Evolutionary conservation across 2,888 invertebrate species (phyloP), one percentile per base, ranked within the genome.

Genomic region (Oscheius sp.): DNA sequence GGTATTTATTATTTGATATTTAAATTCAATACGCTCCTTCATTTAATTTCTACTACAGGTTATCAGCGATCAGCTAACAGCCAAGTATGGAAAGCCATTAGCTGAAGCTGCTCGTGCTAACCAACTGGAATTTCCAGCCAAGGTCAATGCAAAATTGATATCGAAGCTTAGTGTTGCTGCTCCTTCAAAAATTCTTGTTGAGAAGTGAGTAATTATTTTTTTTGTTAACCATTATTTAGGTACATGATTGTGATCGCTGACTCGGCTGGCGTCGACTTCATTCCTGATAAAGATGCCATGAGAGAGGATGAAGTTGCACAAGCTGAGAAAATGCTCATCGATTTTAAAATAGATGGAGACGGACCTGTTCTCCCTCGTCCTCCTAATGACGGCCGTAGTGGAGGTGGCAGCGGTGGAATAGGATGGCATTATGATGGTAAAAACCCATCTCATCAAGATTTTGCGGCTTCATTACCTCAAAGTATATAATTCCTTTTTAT

Each of bases 161-260:
- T 93, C 94, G 84, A 97, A 96, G 88, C 89, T 97, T 88, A 92
- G 93, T 26, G 91, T 95, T 8, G 94, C 95, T 81, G 94, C 95
- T 33, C 98, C 98, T 2, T 94, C 96, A 0, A 96, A 95, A 87
- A 89, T 95, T 64, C 90, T 99, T 20, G 92, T 98, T 6, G 98
- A 98, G 87, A 93, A 92, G 86, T 94, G 67, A 70, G 80, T 59
- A 22, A 47, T 22, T 47, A 24, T 49, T 36, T 22, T 8, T 24
- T 6, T 59, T 8, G 24, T 28, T 22, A 33, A 17, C 59, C 33
- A 8, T 22, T 36, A 44, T 76, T 61, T 50, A 82, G 83, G 56
- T 89, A 91, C 89, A 88, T 97, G 80, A 92, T 95, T 82, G 97
- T 96, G 89, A 98, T 98, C 80, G 95, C 97, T 0, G 94, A 93